Evolutionary conservation across 1,140 invertebrate species (phyloP).

Genomic region (Anastatus disparis): DNA sequence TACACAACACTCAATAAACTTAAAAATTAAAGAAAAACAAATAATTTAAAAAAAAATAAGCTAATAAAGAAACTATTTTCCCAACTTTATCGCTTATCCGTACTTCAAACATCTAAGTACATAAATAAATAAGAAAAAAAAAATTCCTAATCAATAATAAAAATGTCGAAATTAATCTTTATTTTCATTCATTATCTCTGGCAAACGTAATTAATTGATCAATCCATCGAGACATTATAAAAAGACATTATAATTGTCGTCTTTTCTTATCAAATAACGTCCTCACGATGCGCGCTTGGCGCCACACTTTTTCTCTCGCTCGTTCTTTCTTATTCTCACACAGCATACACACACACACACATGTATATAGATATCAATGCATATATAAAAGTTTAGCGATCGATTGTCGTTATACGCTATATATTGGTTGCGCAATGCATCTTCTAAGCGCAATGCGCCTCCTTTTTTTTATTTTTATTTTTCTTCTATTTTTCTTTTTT

Average conservation of each 20-base stretch:
- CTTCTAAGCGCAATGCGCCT: background rate
- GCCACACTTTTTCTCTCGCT: background rate
- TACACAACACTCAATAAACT: background rate
- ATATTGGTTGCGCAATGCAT: conserved; percentile 3
- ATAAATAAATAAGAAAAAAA: background rate
- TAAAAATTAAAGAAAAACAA: background rate
- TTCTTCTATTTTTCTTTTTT: too few species aligned
- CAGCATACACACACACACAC: too few species aligned
- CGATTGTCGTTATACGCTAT: conserved; percentile 7
- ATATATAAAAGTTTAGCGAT: conserved; percentile 5
- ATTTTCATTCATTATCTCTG: too few species aligned
- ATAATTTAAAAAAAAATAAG: background rate
- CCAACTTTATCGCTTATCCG: background rate
- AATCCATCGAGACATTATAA: background rate
- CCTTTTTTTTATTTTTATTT: too few species aligned
- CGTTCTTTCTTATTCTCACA: background rate
- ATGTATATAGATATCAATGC: too few species aligned
- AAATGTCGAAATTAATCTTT: too few species aligned
- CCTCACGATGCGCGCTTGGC: background rate
- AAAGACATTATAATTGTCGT: background rate
- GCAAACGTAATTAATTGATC: conserved; percentile 6
- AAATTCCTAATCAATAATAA: background rate
- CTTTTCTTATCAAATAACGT: background rate
- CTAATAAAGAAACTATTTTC: background rate
- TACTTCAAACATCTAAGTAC: too few species aligned